Evolutionary conservation across 2,797 vertebrate species (phyloP), one percentile per base, ranked within the genome.

Genomic region (Peromyscus melanophrys): DNA sequence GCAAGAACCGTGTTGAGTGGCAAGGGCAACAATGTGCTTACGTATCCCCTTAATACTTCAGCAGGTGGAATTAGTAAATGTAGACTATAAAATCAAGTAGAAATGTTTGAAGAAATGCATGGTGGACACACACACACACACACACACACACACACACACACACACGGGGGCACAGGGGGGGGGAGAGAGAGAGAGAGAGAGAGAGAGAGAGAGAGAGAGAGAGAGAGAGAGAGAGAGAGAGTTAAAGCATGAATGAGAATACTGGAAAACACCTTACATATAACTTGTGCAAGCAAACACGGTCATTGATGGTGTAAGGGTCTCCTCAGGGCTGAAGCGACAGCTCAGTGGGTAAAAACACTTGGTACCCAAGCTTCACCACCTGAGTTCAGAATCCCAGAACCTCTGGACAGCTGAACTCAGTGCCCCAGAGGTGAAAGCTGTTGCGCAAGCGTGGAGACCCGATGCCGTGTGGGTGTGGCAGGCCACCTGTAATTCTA

Each of bases 211-310:
- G 31, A 69, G 67, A 67, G 65, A 34, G 65, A 34, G 31, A 67
- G 65, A 67, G 65, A 34, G n/a, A 71, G 67, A 37, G 19, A 71
- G 65, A 71, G 71, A 73, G 37, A 73, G 16, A 91, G 17, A 10
- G 17, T 59, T 23, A 40, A 94, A 88, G 40, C 67, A 40, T 55
- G 37, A 49, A 2, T 13, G n/a, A n/a, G 31, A 90, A 82, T 43
- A 59, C 34, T 29, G 69, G 88, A 78, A 87, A 75, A 25, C 75
- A 94, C 63, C 52, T n/a, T 55, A 37, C 61, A 49, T 59, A 94
- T 46, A 90, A 91, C 77, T 52, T 87, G 27, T 21, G 88, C 81
- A 84, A 84, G 55, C 77, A 16, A 88, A 75, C 63, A 55, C 59
- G 65, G 16, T 76, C 49, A 29, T 6, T 12, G 31, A 67, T 55